Base-by-base conservation (phyloP, 2,888 invertebrate genomes). In the Apeira syringaria region DNA sequence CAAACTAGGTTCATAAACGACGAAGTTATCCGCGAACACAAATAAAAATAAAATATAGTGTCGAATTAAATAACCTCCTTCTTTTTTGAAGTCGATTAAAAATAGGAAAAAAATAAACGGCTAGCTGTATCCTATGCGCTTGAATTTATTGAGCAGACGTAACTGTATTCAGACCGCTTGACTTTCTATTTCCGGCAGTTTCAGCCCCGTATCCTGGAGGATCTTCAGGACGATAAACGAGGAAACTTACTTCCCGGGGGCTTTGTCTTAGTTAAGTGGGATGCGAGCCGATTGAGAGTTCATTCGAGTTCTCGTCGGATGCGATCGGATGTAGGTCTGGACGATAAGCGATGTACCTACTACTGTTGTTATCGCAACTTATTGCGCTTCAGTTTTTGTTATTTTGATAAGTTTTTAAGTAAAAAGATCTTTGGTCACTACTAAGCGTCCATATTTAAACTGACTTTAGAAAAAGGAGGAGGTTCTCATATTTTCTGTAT, bases 111-210 rank as follows among this genome's bases (percentile, higher is more conserved):
- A n/a, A n/a, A n/a, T n/a, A n/a, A n/a, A n/a, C n/a, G n/a, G n/a
- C n/a, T n/a, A n/a, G n/a, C n/a, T n/a, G 7, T n/a, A 10, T n/a
- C 9, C 36, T 46, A 43, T 44, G 13, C 50, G 48, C 57, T 58
- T 59, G 63, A 55, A 54, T 63, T 64, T 17, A 53, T 57, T 58
- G 53, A 54, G 53, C 54, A 60, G 69, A 76, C 75, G 78, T 78
- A 77, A 80, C 59, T 63, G 59, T 59, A 68, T 65, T 68, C 70
- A 73, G 69, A 70, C 65, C 66, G 73, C 75, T 82, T 80, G 78
- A 79, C 82, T 82, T 81, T 84, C 80, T 78, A 83, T 84, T 82
- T 82, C 78, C 81, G 66, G 61, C 64, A 64, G 68, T 31, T 46
- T 73, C 67, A 56, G 56, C 52, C 44, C 62, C 64, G 62, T 74